Percentiles rank a stretch among this genome's conserved stretches.
These are phyloP conservation scores for Latrodectus geometricus DNA, from an alignment of 1,140 invertebrate genomes.

Conservation along the genomic window DNA sequence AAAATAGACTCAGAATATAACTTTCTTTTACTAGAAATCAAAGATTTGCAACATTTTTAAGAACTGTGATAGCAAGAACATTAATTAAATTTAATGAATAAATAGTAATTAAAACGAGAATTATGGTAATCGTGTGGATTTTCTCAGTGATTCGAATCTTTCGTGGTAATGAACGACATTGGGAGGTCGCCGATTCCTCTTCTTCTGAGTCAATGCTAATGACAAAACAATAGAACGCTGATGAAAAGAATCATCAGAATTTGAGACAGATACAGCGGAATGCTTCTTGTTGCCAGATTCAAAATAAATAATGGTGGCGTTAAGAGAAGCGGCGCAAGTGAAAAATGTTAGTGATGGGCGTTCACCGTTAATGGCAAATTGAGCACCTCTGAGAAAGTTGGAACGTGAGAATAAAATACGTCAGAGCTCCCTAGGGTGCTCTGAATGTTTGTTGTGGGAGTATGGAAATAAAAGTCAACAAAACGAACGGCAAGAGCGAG, in stretches of 20 bases:
- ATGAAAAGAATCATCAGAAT: background rate
- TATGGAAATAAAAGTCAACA: background rate
- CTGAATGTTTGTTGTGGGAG: background rate
- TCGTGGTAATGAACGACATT: too few species aligned
- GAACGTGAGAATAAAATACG: background rate
- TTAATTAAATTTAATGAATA: too few species aligned
- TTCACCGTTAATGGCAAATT: background rate
- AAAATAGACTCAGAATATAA: too few species aligned
- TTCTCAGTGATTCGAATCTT: too few species aligned
- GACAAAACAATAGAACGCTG: background rate
- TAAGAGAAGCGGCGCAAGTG: background rate
- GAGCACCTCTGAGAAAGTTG: background rate
- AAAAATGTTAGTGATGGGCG: background rate
- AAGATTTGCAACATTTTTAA: too few species aligned
- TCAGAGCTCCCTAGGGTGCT: background rate
- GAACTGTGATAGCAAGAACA: too few species aligned
- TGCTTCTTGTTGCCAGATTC: background rate
- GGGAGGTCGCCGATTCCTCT: background rate
- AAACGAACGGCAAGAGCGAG: background rate
- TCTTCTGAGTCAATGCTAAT: background rate
- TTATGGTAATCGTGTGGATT: too few species aligned
- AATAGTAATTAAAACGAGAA: too few species aligned
- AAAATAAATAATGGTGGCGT: background rate
- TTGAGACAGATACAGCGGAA: background rate
- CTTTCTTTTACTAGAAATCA: too few species aligned